Evolutionary conservation across 2,888 invertebrate genomes (phyloP).

Genomic region (Psylliodes chrysocephalus): DNA sequence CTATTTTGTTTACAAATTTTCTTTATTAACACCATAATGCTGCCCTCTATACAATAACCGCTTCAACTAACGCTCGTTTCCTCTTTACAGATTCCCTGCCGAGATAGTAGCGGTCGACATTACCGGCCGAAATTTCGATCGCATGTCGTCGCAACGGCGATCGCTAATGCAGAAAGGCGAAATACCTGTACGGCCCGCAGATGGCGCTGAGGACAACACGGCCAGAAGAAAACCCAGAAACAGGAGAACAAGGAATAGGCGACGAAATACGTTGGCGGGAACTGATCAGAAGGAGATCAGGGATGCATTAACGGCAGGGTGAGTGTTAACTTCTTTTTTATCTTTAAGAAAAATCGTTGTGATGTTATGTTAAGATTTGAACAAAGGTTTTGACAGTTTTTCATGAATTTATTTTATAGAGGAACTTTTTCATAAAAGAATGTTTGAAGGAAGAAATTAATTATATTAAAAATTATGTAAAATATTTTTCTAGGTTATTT

Average conservation of each 20-base stretch:
- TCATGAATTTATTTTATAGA: no score
- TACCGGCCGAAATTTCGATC: constrained; percentile 86
- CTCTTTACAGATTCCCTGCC: constrained; percentile 78
- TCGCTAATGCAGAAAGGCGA: constrained; percentile 75
- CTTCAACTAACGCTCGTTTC: not conserved
- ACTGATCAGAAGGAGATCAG: constrained; percentile 91
- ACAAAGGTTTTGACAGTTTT: not conserved
- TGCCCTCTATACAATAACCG: constrained; percentile 9
- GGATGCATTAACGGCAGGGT: constrained; percentile 83
- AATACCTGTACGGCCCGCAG: constrained; percentile 49
- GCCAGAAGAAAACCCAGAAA: constrained; percentile 78
- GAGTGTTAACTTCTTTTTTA: constrained; percentile 65
- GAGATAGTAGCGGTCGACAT: constrained; percentile 90
- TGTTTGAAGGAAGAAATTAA: no score
- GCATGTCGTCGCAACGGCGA: constrained; percentile 87
- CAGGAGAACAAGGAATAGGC: constrained; percentile 81
- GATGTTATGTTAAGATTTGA: not conserved
- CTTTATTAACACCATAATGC: not conserved
- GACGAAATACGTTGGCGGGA: constrained; percentile 91
- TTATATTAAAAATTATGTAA: no score
- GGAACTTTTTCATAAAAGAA: no score
- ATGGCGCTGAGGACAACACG: constrained; percentile 55
- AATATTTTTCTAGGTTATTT: no score
- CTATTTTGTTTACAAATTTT: no score
- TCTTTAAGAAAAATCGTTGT: not conserved